Conservation (phyloP, 2,888 invertebrate species). For the Patella ulyssiponensis region DNA sequence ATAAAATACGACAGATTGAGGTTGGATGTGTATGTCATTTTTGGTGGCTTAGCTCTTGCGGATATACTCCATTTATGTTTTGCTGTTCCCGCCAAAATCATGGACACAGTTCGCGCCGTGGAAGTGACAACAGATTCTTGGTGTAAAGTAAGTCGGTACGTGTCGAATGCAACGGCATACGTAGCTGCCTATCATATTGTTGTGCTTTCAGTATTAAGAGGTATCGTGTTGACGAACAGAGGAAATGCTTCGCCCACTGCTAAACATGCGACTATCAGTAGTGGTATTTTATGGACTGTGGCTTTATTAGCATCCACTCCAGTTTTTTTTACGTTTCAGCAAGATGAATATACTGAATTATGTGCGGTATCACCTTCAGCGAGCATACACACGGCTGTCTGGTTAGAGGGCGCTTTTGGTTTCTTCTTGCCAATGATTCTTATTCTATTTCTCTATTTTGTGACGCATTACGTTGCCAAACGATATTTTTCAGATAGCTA, state of each 20-base stretch:
- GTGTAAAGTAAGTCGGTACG: constrained; percentile 49
- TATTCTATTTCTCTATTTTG: constrained; percentile 50
- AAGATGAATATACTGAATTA: constrained; percentile 19
- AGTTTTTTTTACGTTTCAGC: constrained; percentile 36
- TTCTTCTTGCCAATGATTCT: constrained; percentile 54
- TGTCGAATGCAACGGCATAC: constrained; percentile 42
- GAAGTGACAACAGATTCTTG: constrained; percentile 44
- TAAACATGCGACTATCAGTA: constrained; percentile 48
- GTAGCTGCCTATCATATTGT: constrained; percentile 59
- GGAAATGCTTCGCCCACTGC: constrained; percentile 47
- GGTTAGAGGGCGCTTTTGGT: constrained; percentile 48
- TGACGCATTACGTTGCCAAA: constrained; percentile 56
- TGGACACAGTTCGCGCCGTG: constrained; percentile 41
- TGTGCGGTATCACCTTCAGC: constrained; percentile 32
- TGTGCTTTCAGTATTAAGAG: constrained; percentile 56
- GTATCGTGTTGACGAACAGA: constrained; percentile 55
- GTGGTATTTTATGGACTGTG: constrained; percentile 47
- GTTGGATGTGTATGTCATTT: constrained; percentile 54
- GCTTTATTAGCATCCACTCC: constrained; percentile 54
- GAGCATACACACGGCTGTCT: constrained; percentile 38
- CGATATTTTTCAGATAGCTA: constrained; percentile 63
- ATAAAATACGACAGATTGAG: constrained; percentile 46
- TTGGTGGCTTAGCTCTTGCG: constrained; percentile 55
- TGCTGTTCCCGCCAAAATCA: constrained; percentile 55
- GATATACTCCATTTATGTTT: constrained; percentile 52